phyloP scores from a whole-genome alignment of 2,797 vertebrate species.

The Argya squamiceps region DNA sequence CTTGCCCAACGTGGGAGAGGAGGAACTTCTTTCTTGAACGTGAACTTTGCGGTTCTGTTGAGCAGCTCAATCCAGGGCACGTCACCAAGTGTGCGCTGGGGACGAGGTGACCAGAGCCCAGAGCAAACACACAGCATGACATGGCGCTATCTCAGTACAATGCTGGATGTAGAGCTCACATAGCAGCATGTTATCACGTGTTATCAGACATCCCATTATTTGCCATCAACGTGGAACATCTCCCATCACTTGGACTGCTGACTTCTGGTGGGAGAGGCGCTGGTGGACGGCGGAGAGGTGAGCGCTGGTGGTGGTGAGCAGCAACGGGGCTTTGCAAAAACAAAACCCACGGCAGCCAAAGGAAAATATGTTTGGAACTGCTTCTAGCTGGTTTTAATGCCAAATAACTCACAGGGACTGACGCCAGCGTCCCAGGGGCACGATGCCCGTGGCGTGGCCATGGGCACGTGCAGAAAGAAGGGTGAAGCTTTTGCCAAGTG shows the following conservation, averaged over 20 bases:
- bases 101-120: conserved; percentile 29
- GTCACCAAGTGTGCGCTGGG: neutral
- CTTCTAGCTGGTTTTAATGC: conserved; percentile 65
- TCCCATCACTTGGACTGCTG: neutral
- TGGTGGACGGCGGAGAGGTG: neutral
- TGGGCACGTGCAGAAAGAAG: neutral
- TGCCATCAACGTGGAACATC: conserved; percentile 51
- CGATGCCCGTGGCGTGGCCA: rapidly evolving
- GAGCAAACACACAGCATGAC: conserved; percentile 63
- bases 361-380: neutral
- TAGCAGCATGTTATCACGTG: conserved; percentile 70
- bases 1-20: conserved; percentile 85
- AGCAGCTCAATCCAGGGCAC: neutral
- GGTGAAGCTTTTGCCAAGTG: conserved; percentile 13
- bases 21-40: conserved; percentile 88
- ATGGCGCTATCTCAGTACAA: neutral
- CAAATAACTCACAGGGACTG: conserved; percentile 47
- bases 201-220: conserved; percentile 53
- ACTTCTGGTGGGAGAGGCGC: neutral
- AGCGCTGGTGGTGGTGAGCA: neutral
- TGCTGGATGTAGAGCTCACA: conserved; percentile 61
- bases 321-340: neutral
- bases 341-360: neutral
- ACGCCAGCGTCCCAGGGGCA: neutral
- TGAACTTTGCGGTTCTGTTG: neutral